Evolutionary conservation across 1,140 invertebrate genomes (phyloP), one percentile per base, ranked within the genome.

Genomic region (Micrasema minimum): DNA sequence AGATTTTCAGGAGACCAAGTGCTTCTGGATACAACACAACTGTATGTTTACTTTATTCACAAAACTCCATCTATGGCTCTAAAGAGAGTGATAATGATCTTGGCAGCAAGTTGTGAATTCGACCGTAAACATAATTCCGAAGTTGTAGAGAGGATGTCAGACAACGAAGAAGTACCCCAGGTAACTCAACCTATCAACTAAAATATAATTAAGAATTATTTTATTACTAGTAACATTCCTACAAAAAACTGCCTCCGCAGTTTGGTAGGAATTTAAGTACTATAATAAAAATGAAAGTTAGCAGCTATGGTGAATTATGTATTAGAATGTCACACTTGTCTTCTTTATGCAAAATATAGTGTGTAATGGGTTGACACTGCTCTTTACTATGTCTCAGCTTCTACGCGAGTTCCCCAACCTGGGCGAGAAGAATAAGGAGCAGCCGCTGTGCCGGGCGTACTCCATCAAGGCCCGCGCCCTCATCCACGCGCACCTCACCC

Each of bases 1-100:
- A 92, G 96, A 78, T 99, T 96, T 82, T 96, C 95, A 75, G 95
- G 95, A 75, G 96, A 97, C 80, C 93, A 97, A 87, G 96, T 99
- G 11, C 85, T 99, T 7, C 81, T 99, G 16, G 94, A 97, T 78
- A 99, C 98, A 16, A 96, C 96, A 1, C 91, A 97, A 80, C 89
- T 99, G 80, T 99, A 98, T 83, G 97, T 94, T 78, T 95, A 92
- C 78, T 99, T 97, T 81, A 94, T 99, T 77, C 91, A 96, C 80
- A 97, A 97, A 85, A 98, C 95, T 37, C 95, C 96, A 3, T 91
- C 91, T 55, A 99, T 99, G 94, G 89, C 94, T 66, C 84, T 99
- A 12, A 98, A 97, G 85, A 88, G 96, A 78, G 94, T 95, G 1
- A 88, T 99, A 2, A 99, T 99, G 96, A 94, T 99, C 69, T 85